phyloP scores from a whole-genome alignment of 2,888 invertebrate species.

The Drosophila neotestacea region DNA sequence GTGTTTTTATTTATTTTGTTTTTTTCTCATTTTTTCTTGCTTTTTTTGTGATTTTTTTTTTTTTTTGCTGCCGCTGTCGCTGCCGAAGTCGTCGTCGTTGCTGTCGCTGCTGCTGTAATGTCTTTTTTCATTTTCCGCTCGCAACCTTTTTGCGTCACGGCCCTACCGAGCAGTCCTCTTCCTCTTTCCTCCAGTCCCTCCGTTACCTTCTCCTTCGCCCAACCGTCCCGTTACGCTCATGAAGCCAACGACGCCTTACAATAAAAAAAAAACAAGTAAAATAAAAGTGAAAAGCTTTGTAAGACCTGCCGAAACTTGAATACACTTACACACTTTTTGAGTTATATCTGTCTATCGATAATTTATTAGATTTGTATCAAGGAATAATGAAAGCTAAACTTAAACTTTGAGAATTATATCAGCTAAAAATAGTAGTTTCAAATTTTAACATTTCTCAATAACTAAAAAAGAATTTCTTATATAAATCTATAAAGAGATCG shows the following conservation, averaged over 20 bases:
- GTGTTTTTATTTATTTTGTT: conserved; percentile 61
- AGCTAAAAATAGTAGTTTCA: too few species aligned
- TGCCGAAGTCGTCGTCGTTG: conserved; percentile 33
- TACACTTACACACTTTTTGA: conserved; percentile 5
- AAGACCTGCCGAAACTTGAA: neutral
- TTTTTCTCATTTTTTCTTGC: conserved; percentile 36
- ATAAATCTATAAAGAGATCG: too few species aligned
- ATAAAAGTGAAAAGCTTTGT: conserved; percentile 24
- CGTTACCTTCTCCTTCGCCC: neutral
- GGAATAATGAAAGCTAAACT: neutral
- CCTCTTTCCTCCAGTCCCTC: neutral
- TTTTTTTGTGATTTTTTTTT: conserved; percentile 42
- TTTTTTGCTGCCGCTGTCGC: conserved; percentile 29
- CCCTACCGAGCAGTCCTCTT: conserved; percentile 24
- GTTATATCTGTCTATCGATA: too few species aligned
- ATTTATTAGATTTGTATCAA: too few species aligned
- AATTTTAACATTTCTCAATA: too few species aligned
- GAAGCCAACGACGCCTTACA: conserved; percentile 63
- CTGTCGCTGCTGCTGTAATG: conserved; percentile 70
- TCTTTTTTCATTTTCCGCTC: conserved; percentile 78
- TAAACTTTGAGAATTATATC: neutral
- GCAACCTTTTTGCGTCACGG: conserved; percentile 76
- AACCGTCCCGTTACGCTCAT: conserved; percentile 38
- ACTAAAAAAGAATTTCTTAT: too few species aligned
- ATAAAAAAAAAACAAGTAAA: conserved; percentile 25